These are phyloP conservation scores for Dryadula phaetusa DNA, from an alignment of 2,888 invertebrate genomes.

Conservation along the genomic window DNA sequence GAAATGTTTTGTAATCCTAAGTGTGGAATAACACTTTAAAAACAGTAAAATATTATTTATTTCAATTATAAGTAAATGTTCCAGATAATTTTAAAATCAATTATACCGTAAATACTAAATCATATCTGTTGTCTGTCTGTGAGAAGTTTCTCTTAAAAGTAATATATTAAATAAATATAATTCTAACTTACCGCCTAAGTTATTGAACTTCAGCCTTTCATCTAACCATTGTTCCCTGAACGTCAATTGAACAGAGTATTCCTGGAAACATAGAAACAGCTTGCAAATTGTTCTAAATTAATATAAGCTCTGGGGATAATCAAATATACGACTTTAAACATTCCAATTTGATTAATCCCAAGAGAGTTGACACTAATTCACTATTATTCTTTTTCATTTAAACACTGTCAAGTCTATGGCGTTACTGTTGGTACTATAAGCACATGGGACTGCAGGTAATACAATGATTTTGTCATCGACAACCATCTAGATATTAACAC, in stretches of 20 bases:
- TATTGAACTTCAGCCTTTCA: conserved; percentile 94
- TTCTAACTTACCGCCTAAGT: conserved; percentile 88
- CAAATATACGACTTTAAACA: conserved; percentile 43
- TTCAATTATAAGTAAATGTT: too few species aligned
- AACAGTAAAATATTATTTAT: too few species aligned
- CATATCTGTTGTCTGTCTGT: too few species aligned
- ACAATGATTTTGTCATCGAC: conserved; percentile 38
- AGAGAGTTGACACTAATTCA: conserved; percentile 28
- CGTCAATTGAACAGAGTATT: conserved; percentile 98
- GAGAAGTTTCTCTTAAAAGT: not conserved
- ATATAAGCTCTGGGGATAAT: conserved; percentile 41
- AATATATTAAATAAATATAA: not conserved
- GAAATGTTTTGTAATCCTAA: too few species aligned
- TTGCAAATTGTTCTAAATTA: not conserved
- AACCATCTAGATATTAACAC: conserved; percentile 9
- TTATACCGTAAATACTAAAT: too few species aligned
- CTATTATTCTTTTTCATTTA: conserved; percentile 1
- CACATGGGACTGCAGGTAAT: conserved; percentile 38
- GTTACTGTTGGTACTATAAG: conserved; percentile 39
- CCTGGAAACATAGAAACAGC: conserved; percentile 85
- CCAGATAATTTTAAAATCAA: too few species aligned
- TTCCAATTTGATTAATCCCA: conserved; percentile 37
- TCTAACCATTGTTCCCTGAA: conserved; percentile 99
- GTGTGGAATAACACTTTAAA: too few species aligned
- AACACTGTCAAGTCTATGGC: conserved; percentile 36